phyloP scores from a whole-genome alignment of 2,113 vertebrate genomes.

The Phodopus roborovskii region DNA sequence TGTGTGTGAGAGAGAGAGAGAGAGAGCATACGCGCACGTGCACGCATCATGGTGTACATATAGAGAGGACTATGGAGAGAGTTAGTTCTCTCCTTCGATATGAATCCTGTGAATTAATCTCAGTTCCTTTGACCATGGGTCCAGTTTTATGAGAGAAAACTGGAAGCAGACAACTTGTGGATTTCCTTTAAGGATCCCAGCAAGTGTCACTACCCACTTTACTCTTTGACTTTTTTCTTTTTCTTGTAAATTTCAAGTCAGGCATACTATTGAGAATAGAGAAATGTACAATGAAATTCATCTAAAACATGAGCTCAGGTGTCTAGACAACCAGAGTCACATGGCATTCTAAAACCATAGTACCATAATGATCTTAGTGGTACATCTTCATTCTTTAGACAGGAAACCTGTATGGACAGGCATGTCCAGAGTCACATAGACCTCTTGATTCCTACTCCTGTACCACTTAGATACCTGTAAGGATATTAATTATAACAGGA shows the following conservation, averaged over 20 bases:
- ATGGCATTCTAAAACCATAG: constrained; percentile 23
- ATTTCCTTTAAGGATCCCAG: neutral
- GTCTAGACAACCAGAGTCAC: neutral
- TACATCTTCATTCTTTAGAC: neutral
- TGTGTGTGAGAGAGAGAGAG: neutral
- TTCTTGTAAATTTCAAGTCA: constrained; percentile 41
- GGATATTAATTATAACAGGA: neutral
- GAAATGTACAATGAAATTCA: constrained; percentile 36
- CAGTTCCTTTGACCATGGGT: neutral
- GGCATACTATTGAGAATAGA: constrained; percentile 21
- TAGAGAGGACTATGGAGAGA: neutral
- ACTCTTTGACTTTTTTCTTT: neutral
- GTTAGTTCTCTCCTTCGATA: neutral
- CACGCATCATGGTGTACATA: no score
- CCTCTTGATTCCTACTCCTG: neutral
- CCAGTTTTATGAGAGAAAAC: neutral
- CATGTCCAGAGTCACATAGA: neutral
- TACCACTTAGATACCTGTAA: constrained; percentile 26
- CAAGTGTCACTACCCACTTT: neutral
- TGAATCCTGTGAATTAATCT: neutral
- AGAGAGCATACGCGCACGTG: no score
- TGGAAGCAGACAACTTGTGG: neutral
- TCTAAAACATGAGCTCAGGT: constrained; percentile 4
- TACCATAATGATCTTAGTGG: constrained; percentile 18
- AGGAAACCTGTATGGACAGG: neutral